Evolutionary conservation across 2,113 vertebrate species (phyloP), one percentile per base, ranked within the genome.

Genomic region (Lasiurus borealis): DNA sequence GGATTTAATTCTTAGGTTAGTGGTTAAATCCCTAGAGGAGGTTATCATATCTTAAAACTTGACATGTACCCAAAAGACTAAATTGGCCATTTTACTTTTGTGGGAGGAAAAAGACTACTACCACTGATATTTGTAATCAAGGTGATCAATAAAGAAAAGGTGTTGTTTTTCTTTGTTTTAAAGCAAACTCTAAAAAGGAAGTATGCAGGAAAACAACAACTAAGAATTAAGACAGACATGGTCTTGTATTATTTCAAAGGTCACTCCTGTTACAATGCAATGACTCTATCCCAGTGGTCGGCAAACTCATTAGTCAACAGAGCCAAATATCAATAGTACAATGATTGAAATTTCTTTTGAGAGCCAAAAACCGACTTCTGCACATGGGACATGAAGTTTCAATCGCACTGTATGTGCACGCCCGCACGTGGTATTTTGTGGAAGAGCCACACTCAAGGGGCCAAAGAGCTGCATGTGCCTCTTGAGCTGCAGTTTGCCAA

Each of bases 1-100:
- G 98, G 99, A 99, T 95, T 98, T 99, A 97, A 99, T 99, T 98
- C 98, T 99, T 95, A 99, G 99, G 99, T 99, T 34, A 88, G 98
- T 98, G 77, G n/a, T 19, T 93, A 83, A 91, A 93, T 34, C 3
- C 21, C 0, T 95, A 36, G 75, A 86, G 48, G 48, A 94, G 27
- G n/a, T 40, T 34, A 48, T 23, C 29, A 3, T 78, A 46, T 59
- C 93, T 62, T 40, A 87, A 92, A 80, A 87, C 40, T 29, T 82
- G 8, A 57, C 5, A 14, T 62, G 19, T 62, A 36, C 25, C 66
- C 40, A 48, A 78, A 78, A 76, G 85, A 90, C 44, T 54, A 2
- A 48, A n/a, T 64, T 80, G 73, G 40, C n/a, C 36, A 18, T 91
- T 88, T 88, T 31, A 88, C 34, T 88, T 81, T 62, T 36, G 52